Base-by-base conservation (phyloP, 2,888 invertebrate genomes). In the Prosopocoilus inquinatus region DNA sequence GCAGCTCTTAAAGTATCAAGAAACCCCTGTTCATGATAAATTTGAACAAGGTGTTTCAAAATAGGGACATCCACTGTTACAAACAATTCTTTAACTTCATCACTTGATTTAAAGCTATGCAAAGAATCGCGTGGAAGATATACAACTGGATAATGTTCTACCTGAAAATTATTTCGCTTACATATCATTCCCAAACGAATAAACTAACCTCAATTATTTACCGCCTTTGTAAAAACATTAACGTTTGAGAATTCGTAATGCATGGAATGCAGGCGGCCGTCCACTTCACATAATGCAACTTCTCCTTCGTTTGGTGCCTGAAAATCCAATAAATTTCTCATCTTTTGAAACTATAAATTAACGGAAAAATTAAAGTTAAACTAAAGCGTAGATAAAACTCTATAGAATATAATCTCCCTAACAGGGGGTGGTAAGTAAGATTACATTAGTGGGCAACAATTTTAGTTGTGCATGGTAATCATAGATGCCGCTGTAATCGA, bases 11-110 rank as follows among this genome's bases (percentile, higher is more conserved):
- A 72, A 1, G 89, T 88, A 64, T 88, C 88, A 7, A 82, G 69
- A 58, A 88, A 82, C 0, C 91, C 91, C 70, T 87, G 86, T 68
- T 91, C 89, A 62, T 88, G 86, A 82, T 88, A 90, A 0, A 87
- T 84, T 70, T 87, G 87, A 0, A 85, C 86, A 11, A 91, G 81
- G 71, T 88, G 87, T 72, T 91, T 91, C 1, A 89, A 75, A 46
- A 89, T 81, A 56, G 88, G 85, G 62, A 90, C 88, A 62, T 87
- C 82, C 0, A 89, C 88, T 57, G 75, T 86, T 70, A 83, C 80
- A 74, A 82, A 87, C 41, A 85, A 71, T 55, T 79, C 79, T 64
- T 77, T 77, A 20, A 78, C 75, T 54, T 83, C 81, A 34, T 81
- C 79, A 67, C 78, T 82, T 68, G 75, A 82, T 73, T 71, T 83